Evolutionary conservation across 53 echinoderm and acorn worm species (phyloP).

Genomic region (Arbacia lixula): DNA sequence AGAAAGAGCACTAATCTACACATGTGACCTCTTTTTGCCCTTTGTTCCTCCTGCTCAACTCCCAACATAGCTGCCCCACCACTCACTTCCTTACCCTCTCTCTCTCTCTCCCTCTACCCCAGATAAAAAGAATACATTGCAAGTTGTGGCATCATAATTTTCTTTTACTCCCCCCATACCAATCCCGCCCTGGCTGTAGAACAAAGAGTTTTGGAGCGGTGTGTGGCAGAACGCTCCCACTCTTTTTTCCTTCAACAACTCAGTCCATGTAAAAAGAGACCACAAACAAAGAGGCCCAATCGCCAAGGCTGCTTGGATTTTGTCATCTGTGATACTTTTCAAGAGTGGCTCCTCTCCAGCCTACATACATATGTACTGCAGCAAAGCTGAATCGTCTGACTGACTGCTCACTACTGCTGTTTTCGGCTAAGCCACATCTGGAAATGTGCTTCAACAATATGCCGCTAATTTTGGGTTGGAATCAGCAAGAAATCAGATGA

Average conservation of each 20-base stretch:
- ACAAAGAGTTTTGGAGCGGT: constrained; percentile 32
- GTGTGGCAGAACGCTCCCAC: not conserved
- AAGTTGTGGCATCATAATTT: too few species aligned
- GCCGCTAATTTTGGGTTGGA: too few species aligned
- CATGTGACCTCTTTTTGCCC: constrained; percentile 45
- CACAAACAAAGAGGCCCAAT: constrained; percentile 44
- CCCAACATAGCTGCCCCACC: not conserved
- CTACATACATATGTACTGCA: constrained; percentile 26
- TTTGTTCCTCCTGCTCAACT: constrained; percentile 21
- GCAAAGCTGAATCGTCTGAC: constrained; percentile 22
- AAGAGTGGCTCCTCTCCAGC: too few species aligned
- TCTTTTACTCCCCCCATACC: constrained; percentile 30
- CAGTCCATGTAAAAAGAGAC: constrained; percentile 31
- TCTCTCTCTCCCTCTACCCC: not conserved
- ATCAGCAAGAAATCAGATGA: too few species aligned
- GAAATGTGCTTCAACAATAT: too few species aligned
- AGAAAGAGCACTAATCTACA: constrained; percentile 20
- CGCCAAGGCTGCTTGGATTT: not conserved
- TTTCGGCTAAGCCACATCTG: too few species aligned
- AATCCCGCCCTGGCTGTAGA: constrained; percentile 25
- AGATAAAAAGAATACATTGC: too few species aligned
- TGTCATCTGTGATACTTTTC: constrained; percentile 19
- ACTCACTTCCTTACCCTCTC: not conserved
- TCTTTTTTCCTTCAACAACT: constrained; percentile 24
- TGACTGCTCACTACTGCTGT: too few species aligned